Conservation (phyloP, 2,888 invertebrate species). For the Rapana venosa region DNA sequence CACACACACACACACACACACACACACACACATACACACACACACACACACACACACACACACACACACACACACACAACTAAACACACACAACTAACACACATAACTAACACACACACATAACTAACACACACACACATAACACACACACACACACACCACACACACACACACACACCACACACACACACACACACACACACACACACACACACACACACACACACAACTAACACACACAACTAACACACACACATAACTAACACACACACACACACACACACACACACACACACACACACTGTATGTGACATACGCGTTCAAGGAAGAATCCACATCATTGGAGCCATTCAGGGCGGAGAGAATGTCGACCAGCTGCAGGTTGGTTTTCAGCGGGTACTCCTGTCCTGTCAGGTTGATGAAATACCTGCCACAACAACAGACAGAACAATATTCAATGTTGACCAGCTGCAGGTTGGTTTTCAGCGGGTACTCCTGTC, state of each 20-base stretch:
- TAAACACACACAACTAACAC: neutral
- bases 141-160: too few species aligned
- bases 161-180: too few species aligned
- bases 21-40: conserved; percentile 7
- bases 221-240: too few species aligned
- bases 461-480: conserved; percentile 50
- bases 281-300: conserved; percentile 1
- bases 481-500: conserved; percentile 52
- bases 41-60: conserved; percentile 23
- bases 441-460: too few species aligned
- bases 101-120: neutral
- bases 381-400: conserved; percentile 51
- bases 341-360: conserved; percentile 48
- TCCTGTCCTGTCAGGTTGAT: conserved; percentile 53
- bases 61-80: neutral
- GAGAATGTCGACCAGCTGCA: conserved; percentile 50
- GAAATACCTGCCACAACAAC: conserved; percentile 40
- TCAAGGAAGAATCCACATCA: conserved; percentile 42
- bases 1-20: neutral
- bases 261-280: neutral
- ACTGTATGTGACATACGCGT: neutral
- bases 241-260: too few species aligned
- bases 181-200: too few species aligned
- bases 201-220: too few species aligned
- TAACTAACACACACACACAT: too few species aligned